Evolutionary conservation across 2,888 invertebrate species (phyloP).

Genomic region (Oxyteleia sp.): DNA sequence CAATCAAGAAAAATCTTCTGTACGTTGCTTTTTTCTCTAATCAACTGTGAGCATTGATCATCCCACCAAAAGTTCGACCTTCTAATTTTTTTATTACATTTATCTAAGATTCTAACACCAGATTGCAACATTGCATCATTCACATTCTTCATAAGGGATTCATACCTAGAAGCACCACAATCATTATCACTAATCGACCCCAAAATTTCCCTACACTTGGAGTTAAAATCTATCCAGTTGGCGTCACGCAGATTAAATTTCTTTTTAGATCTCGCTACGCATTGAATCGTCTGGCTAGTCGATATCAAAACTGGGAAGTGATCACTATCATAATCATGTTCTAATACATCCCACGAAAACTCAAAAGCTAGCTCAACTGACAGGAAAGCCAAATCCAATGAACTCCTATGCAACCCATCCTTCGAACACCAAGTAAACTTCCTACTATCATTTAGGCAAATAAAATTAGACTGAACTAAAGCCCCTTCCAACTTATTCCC

Average conservation of each 20-base stretch:
- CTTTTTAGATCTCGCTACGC: not conserved
- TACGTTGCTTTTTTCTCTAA: too few species aligned
- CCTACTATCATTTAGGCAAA: conserved; percentile 25
- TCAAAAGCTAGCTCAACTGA: conserved; percentile 14
- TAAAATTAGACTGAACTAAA: conserved; percentile 17
- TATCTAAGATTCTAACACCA: too few species aligned
- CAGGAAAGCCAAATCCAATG: conserved; percentile 13
- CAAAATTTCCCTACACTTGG: too few species aligned
- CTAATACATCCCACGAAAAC: not conserved
- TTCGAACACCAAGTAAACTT: conserved; percentile 19
- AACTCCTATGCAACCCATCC: conserved; percentile 1
- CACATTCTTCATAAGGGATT: too few species aligned
- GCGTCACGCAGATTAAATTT: conserved; percentile 8
- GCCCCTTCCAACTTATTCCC: conserved; percentile 11
- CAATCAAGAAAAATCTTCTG: too few species aligned
- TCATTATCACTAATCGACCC: too few species aligned
- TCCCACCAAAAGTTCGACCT: too few species aligned
- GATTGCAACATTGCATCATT: too few species aligned
- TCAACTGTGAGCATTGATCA: too few species aligned
- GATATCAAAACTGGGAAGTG: conserved; percentile 22
- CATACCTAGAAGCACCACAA: too few species aligned
- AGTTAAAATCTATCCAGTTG: too few species aligned
- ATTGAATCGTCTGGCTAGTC: not conserved
- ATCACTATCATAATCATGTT: conserved; percentile 19
- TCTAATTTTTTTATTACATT: too few species aligned